These are phyloP conservation scores for Trissolcus basalis DNA, from an alignment of 1,140 invertebrate species.

Conservation along the genomic window DNA sequence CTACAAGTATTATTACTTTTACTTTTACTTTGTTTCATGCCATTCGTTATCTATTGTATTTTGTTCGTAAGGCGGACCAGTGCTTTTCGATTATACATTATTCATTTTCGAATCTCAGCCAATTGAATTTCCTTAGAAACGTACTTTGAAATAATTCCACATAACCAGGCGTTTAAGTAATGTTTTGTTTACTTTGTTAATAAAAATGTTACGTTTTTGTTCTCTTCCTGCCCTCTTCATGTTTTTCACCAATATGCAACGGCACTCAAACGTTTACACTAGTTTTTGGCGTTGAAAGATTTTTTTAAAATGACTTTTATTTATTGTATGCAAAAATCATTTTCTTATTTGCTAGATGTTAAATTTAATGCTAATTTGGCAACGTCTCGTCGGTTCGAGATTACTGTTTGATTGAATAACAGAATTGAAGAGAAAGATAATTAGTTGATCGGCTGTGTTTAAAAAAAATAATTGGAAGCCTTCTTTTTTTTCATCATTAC, in stretches of 20 bases:
- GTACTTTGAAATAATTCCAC: too few relatives aligned
- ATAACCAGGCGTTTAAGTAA: too few relatives aligned
- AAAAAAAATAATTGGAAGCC: slow-evolving; percentile 58
- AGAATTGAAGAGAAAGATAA: slow-evolving; percentile 14
- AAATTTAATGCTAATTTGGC: slow-evolving; percentile 75
- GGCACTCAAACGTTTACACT: slow-evolving; percentile 1
- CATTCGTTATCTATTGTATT: slow-evolving; percentile 64
- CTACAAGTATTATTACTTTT: slow-evolving; percentile 68
- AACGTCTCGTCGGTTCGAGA: slow-evolving; percentile 64
- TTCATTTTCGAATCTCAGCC: slow-evolving; percentile 63
- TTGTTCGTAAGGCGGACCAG: slow-evolving; percentile 73
- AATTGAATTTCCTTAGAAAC: slow-evolving; percentile 22
- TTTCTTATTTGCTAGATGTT: slow-evolving; percentile 68
- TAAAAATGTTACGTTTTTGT: too few relatives aligned
- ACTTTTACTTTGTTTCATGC: slow-evolving; percentile 27
- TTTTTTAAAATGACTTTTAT: slow-evolving; percentile 68
- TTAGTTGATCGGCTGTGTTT: slow-evolving; percentile 32
- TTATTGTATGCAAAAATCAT: slow-evolving; percentile 50
- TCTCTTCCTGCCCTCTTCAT: too few relatives aligned
- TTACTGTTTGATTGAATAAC: not conserved
- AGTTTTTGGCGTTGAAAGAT: slow-evolving; percentile 68
- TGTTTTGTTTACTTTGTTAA: too few relatives aligned
- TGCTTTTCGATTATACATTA: slow-evolving; percentile 61
- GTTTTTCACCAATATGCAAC: slow-evolving; percentile 5
- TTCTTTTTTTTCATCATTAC: slow-evolving; percentile 20